phyloP scores from a whole-genome alignment of 2,797 vertebrate genomes.

The Takifugu ocellatus region DNA sequence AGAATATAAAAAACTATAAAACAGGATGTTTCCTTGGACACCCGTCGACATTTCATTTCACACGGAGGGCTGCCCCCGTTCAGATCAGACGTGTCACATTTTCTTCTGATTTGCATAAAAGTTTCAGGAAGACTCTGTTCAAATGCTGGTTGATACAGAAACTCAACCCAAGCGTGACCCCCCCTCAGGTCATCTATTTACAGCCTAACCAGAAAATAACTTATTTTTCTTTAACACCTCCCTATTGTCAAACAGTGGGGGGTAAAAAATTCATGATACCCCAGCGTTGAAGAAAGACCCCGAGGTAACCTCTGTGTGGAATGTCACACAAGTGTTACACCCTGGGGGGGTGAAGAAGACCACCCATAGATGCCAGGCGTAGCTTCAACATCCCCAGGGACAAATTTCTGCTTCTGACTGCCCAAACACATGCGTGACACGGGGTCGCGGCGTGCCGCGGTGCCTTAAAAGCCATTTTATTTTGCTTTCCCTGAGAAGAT shows the following conservation, averaged over 20 bases:
- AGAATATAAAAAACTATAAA: constrained; percentile 31
- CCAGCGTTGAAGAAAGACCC: constrained; percentile 59
- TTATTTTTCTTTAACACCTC: constrained; percentile 3
- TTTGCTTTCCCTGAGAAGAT: background rate
- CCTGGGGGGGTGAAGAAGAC: constrained; percentile 30
- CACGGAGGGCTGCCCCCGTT: constrained; percentile 12
- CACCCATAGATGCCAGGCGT: constrained; percentile 45
- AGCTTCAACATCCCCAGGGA: constrained; percentile 14
- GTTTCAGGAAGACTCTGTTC: too few relatives aligned
- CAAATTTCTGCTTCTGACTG: constrained; percentile 13
- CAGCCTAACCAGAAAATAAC: too few relatives aligned
- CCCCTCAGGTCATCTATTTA: too few relatives aligned
- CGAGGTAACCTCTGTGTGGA: constrained; percentile 63
- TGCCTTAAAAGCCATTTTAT: background rate
- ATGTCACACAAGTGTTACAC: constrained; percentile 64
- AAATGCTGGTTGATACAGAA: too few relatives aligned
- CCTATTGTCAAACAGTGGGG: constrained; percentile 39
- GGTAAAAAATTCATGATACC: constrained; percentile 60
- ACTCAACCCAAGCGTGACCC: too few relatives aligned
- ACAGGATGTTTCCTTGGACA: constrained; percentile 32
- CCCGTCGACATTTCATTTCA: constrained; percentile 25
- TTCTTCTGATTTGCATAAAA: too few relatives aligned
- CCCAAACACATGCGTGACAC: constrained; percentile 24
- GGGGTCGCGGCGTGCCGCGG: constrained; percentile 2
- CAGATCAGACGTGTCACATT: background rate